Percentiles rank a stretch among this genome's conserved stretches.
These are phyloP conservation scores for Aleiodes testaceus DNA, from an alignment of 2,888 invertebrate genomes.

Conservation along the genomic window DNA sequence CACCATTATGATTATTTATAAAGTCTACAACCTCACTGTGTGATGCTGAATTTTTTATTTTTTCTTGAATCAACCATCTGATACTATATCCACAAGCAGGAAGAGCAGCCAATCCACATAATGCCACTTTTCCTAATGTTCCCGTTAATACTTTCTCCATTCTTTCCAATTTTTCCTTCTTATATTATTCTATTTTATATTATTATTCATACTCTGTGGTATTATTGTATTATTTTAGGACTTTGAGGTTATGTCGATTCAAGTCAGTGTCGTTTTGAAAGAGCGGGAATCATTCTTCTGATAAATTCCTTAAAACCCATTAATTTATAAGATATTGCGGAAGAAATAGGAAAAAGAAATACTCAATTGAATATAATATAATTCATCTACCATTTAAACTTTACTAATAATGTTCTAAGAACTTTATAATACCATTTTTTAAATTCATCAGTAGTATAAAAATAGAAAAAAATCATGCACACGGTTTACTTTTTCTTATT, in stretches of 20 bases:
- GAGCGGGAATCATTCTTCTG: no score
- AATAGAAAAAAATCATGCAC: background rate
- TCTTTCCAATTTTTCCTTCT: constrained; percentile 35
- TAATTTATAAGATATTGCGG: no score
- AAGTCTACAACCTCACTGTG: constrained; percentile 79
- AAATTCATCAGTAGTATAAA: background rate
- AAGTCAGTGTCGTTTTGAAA: no score
- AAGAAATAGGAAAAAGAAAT: no score
- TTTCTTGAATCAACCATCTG: constrained; percentile 75
- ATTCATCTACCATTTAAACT: background rate
- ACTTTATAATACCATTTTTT: background rate
- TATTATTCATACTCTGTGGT: background rate
- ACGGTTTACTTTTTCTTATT: background rate
- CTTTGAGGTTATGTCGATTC: background rate
- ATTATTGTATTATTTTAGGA: background rate
- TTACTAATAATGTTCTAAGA: background rate
- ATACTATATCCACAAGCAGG: constrained; percentile 75
- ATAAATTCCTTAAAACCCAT: no score
- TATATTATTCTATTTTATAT: background rate
- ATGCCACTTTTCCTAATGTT: constrained; percentile 79
- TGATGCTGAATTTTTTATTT: constrained; percentile 76
- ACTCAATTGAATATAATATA: no score
- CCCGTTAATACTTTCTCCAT: constrained; percentile 71
- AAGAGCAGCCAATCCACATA: constrained; percentile 78
- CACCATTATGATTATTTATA: constrained; percentile 77